Evolutionary conservation across 1,140 invertebrate species (phyloP).

Genomic region (Colletes latitarsis): DNA sequence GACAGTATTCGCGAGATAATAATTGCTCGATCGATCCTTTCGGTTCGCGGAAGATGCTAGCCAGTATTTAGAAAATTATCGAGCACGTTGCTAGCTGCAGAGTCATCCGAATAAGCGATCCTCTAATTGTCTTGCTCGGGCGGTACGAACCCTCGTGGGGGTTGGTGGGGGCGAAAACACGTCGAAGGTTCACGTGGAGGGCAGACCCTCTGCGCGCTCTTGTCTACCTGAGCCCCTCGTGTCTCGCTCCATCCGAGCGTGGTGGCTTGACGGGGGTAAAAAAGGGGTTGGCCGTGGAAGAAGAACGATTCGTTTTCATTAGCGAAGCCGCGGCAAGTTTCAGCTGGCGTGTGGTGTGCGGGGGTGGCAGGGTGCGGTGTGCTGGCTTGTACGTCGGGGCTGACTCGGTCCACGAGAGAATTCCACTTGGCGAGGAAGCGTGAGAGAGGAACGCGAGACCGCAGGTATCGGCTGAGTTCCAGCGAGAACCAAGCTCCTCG

Average conservation of each 20-base stretch:
- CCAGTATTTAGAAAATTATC: background rate
- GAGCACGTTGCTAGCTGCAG: background rate
- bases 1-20: too few relatives aligned
- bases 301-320: constrained; percentile 68
- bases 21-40: too few relatives aligned
- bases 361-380: constrained; percentile 13
- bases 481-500: constrained; percentile 17
- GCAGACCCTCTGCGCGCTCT: constrained; percentile 16
- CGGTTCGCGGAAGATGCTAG: too few relatives aligned
- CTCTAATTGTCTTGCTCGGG: constrained; percentile 40
- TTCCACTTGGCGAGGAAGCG: constrained; percentile 59
- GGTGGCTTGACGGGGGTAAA: constrained; percentile 21
- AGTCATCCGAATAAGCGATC: constrained; percentile 22
- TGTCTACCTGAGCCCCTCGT: constrained; percentile 58
- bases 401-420: constrained; percentile 57
- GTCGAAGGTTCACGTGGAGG: constrained; percentile 33
- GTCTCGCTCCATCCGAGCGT: constrained; percentile 55
- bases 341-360: constrained; percentile 20
- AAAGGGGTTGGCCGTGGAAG: constrained; percentile 51
- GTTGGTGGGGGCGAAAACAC: constrained; percentile 13
- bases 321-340: constrained; percentile 54
- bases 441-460: constrained; percentile 47
- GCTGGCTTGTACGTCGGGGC: constrained; percentile 28
- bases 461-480: constrained; percentile 42
- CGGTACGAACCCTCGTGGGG: background rate